Percentiles rank a stretch among this genome's conserved stretches.
Conservation (phyloP, 1,140 invertebrate genomes). For the Aphaenogaster floridana region DNA sequence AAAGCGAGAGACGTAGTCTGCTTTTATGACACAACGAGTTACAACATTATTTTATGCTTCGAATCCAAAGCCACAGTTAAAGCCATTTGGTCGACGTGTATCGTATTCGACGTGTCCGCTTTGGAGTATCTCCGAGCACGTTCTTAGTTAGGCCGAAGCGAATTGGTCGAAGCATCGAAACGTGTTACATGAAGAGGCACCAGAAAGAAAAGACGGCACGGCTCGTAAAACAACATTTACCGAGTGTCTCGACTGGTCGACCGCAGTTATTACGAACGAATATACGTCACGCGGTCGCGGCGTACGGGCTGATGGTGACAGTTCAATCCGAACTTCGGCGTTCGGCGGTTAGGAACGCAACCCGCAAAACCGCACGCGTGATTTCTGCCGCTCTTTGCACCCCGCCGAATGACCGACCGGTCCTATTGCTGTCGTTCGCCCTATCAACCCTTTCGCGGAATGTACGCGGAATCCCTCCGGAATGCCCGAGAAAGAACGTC, state of each 20-base stretch:
- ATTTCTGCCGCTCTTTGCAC: slow-evolving; percentile 84
- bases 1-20: neutral
- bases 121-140: neutral
- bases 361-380: slow-evolving; percentile 85
- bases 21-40: neutral
- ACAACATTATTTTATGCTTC: neutral
- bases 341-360: slow-evolving; percentile 85
- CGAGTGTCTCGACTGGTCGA: slow-evolving; percentile 78
- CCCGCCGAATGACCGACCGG: slow-evolving; percentile 62
- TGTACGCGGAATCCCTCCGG: slow-evolving; percentile 47
- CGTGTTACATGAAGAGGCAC: neutral
- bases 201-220: slow-evolving; percentile 56
- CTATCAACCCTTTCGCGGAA: slow-evolving; percentile 54
- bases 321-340: slow-evolving; percentile 87
- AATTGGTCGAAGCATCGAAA: slow-evolving; percentile 20
- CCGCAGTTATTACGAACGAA: slow-evolving; percentile 85
- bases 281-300: slow-evolving; percentile 80
- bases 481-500: slow-evolving; percentile 49
- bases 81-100: neutral
- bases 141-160: slow-evolving; percentile 4
- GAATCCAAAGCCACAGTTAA: slow-evolving; percentile 10
- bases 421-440: slow-evolving; percentile 16
- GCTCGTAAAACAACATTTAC: slow-evolving; percentile 67
- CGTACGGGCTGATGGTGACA: slow-evolving; percentile 85
- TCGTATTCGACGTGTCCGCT: slow-evolving; percentile 2